phyloP scores from a whole-genome alignment of 2,113 vertebrate genomes.

The Hipposideros armiger region DNA sequence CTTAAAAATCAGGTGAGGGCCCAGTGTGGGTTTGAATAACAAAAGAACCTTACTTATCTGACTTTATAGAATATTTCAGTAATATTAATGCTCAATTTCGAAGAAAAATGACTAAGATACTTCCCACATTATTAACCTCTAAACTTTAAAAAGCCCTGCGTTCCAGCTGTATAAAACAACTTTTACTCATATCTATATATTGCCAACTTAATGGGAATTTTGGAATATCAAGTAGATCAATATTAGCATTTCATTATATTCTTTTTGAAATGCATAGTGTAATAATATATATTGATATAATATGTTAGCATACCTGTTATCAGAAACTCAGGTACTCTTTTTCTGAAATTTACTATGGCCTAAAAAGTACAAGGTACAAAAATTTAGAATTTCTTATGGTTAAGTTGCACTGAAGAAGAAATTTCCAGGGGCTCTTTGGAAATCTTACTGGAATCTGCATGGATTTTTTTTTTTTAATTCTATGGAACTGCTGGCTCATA shows the following conservation, averaged over 20 bases:
- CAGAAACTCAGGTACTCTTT: not conserved
- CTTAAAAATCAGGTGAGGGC: not conserved
- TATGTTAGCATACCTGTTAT: not conserved
- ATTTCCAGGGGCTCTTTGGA: not conserved
- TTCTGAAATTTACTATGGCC: not conserved
- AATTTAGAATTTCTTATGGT: not conserved
- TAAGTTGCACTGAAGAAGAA: slow-evolving; percentile 1
- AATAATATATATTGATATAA: not conserved
- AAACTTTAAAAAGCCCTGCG: not conserved
- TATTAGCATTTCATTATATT: not conserved
- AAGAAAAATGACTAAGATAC: slow-evolving; percentile 19
- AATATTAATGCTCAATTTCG: slow-evolving; percentile 41
- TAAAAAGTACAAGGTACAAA: not conserved
- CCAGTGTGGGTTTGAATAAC: not conserved
- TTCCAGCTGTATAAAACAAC: not conserved
- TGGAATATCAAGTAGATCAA: not conserved
- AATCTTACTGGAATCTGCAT: not conserved
- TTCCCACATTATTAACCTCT: slow-evolving; percentile 1
- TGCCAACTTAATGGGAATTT: not conserved
- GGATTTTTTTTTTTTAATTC: not conserved
- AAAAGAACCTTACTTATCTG: not conserved
- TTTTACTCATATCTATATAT: not conserved
- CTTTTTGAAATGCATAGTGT: not conserved
- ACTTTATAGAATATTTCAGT: not conserved
- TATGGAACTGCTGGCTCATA: not conserved